A percentile compares a stretch with the other conserved stretches of the same genome.
phyloP scores from a whole-genome alignment of 1,140 invertebrate species.

The Drosophila navojoa region DNA sequence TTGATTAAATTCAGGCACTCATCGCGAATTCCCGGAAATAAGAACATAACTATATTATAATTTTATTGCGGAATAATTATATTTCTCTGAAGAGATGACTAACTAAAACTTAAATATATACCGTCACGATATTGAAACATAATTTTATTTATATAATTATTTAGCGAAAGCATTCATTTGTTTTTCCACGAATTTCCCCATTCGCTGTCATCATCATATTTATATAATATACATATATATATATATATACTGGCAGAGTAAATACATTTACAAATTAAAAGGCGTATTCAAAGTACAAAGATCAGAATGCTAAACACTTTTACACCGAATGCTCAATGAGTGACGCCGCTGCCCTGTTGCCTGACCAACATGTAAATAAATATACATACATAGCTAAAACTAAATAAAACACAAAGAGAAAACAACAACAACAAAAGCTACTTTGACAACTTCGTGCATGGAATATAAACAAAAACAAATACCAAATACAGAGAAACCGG shows the following conservation, averaged over 20 bases:
- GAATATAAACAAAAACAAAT: slow-evolving; percentile 23
- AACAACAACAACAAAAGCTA: slow-evolving; percentile 37
- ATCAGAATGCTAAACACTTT: slow-evolving; percentile 69
- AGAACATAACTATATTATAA: not conserved
- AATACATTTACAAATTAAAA: slow-evolving; percentile 5
- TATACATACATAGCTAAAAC: slow-evolving; percentile 47
- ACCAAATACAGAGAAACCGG: slow-evolving; percentile 22
- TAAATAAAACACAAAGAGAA: slow-evolving; percentile 36
- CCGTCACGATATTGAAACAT: not conserved
- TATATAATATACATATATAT: not conserved
- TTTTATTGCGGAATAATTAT: not conserved
- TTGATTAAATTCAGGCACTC: not conserved
- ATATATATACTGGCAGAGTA: too few species aligned
- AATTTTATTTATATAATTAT: slow-evolving; percentile 1
- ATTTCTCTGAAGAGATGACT: not conserved
- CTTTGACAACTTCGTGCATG: slow-evolving; percentile 13
- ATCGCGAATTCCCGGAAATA: not conserved
- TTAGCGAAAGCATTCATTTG: not conserved
- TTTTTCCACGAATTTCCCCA: not conserved
- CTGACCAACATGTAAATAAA: slow-evolving; percentile 75
- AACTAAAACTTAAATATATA: not conserved
- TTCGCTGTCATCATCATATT: slow-evolving; percentile 12
- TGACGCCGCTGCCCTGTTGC: slow-evolving; percentile 51
- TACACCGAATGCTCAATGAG: slow-evolving; percentile 63
- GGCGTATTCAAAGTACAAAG: slow-evolving; percentile 37